Base-by-base conservation (phyloP, 2,888 invertebrate genomes). In the Campoplex nolae region DNA sequence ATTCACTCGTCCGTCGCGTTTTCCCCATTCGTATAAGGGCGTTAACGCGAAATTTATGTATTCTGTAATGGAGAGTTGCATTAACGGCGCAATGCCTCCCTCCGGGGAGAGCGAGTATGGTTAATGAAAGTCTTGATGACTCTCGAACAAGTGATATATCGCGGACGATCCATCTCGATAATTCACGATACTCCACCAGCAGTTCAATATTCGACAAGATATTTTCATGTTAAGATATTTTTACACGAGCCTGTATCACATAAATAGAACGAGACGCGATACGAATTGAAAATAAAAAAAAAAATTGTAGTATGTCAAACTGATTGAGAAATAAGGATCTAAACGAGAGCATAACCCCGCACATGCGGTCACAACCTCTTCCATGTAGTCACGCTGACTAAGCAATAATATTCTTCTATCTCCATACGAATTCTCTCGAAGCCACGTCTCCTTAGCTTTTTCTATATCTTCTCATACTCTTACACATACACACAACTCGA, bases 1-100 rank as follows among this genome's bases (percentile, higher is more conserved):
- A 91, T 89, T 91, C 73, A 86, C 82, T 58, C 67, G 73, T 78
- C 73, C 45, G 38, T 62, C 68, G 80, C 79, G 51, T 81, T 76
- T 78, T 28, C 67, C 65, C 67, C 80, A 79, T 75, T 45, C 76
- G 35, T 75, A 56, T 56, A 74, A 48, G 58, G 54, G 71, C 75
- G 76, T 85, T 83, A 83, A 71, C 51, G 65, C 68, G 8, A 73
- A 79, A 91, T 91, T 90, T 89, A 89, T 87, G 88, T 32, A 65
- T 76, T 86, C 78, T 81, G 83, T 80, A 68, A 74, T 76, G 75
- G 68, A 67, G 67, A 73, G 68, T 6, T 48, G 56, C 80, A 68
- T 81, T 84, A 84, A 81, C 81, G 68, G 32, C 67, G 32, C 67
- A 58, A 13, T 75, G 67, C 73, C 71, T 9, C 71, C 74, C 42